Percentiles rank a stretch among this genome's conserved stretches.
Conservation (phyloP, 92 coral and sea anemone species). For the Diadumene lineata region DNA sequence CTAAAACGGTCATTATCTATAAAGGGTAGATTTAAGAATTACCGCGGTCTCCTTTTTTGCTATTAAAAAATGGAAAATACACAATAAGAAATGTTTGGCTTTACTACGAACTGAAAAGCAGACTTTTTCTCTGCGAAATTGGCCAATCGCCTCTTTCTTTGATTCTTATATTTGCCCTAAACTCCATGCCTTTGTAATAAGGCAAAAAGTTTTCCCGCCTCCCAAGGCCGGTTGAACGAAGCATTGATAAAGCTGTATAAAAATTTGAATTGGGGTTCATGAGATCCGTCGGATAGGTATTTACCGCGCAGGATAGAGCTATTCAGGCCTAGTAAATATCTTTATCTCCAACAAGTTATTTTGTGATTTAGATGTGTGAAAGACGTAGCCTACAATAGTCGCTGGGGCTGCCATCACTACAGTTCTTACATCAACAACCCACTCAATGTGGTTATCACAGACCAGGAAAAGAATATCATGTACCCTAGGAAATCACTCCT, state of each 20-base stretch:
- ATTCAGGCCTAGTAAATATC: no score
- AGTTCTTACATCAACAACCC: slow-evolving; percentile 27
- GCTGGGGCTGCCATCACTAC: slow-evolving; percentile 47
- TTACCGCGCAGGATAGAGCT: no score
- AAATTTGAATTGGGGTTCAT: not conserved
- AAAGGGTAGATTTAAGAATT: no score
- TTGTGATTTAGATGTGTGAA: slow-evolving; percentile 25
- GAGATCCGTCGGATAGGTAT: not conserved
- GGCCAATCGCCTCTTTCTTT: no score
- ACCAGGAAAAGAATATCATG: slow-evolving; percentile 31
- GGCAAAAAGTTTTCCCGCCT: not conserved
- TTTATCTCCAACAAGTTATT: not conserved
- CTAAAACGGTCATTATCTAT: no score
- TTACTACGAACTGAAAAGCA: no score
- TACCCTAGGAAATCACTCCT: slow-evolving; percentile 17
- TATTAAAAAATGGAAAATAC: no score
- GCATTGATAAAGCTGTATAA: not conserved
- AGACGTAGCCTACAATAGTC: slow-evolving; percentile 40
- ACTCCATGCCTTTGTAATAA: no score
- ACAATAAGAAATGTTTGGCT: no score
- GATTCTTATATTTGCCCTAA: no score
- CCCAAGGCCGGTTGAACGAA: not conserved
- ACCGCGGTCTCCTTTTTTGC: no score
- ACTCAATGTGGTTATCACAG: slow-evolving; percentile 36
- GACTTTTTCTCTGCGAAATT: no score